phyloP scores from a whole-genome alignment of 2,888 invertebrate genomes.

The Heteromyza rotundicornis region DNA sequence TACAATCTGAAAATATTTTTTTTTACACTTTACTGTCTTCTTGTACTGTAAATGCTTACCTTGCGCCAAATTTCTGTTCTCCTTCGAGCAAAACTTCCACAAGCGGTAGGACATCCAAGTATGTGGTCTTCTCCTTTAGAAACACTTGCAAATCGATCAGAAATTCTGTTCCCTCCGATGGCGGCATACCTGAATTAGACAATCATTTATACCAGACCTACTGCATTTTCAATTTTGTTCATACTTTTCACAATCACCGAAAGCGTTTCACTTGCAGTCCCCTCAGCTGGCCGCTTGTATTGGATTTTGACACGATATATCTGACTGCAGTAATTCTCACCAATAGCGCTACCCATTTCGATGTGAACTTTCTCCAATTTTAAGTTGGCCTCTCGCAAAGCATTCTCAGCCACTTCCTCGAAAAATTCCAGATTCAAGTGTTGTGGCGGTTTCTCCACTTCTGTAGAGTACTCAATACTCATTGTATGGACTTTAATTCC shows the following conservation, averaged over 20 bases:
- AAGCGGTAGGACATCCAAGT: slow-evolving; percentile 55
- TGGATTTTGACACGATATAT: slow-evolving; percentile 49
- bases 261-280: slow-evolving; percentile 10
- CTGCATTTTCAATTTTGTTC: too few species aligned
- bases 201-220: too few species aligned
- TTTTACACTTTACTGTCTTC: too few species aligned
- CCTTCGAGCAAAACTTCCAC: slow-evolving; percentile 58
- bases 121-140: slow-evolving; percentile 61
- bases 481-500: too few species aligned
- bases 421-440: slow-evolving; percentile 48
- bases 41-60: too few species aligned
- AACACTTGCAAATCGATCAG: slow-evolving; percentile 61
- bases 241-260: slow-evolving; percentile 42
- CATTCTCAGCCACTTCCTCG: slow-evolving; percentile 47
- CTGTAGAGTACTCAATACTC: slow-evolving; percentile 40
- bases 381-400: slow-evolving; percentile 37
- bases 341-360: slow-evolving; percentile 44
- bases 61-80: slow-evolving; percentile 47
- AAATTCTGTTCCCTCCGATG: slow-evolving; percentile 36
- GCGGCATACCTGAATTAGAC: too few species aligned
- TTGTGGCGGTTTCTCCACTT: slow-evolving; percentile 34
- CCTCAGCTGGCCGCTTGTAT: slow-evolving; percentile 23
- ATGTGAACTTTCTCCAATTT: slow-evolving; percentile 35
- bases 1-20: slow-evolving; percentile 53
- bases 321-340: slow-evolving; percentile 57